Evolutionary conservation across 1,140 invertebrate genomes (phyloP).

Genomic region (Dreissena polymorpha): DNA sequence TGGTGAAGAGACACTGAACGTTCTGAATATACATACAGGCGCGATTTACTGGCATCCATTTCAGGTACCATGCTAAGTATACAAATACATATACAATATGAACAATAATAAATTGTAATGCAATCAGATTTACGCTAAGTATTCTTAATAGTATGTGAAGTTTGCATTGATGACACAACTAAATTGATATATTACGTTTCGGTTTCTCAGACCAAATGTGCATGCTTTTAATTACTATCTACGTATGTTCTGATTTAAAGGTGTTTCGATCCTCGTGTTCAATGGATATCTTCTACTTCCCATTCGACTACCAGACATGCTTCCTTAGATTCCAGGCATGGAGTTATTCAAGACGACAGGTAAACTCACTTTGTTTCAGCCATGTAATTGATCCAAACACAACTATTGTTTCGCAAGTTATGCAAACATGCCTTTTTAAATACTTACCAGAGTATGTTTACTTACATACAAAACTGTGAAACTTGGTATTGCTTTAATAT

Average conservation of each 20-base stretch:
- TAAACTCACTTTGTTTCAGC: background rate
- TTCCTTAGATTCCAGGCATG: constrained; percentile 76
- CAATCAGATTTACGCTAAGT: no score
- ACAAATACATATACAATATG: no score
- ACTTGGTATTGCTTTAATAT: background rate
- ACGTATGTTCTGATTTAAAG: constrained; percentile 72
- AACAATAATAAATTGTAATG: no score
- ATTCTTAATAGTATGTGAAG: no score
- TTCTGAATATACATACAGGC: background rate
- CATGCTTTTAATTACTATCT: no score
- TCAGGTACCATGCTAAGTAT: background rate
- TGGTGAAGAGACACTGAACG: background rate
- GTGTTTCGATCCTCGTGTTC: constrained; percentile 99
- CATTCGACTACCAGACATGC: constrained; percentile 87
- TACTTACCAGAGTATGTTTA: no score
- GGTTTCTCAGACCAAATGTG: no score
- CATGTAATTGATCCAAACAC: no score
- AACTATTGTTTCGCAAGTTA: no score
- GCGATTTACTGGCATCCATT: background rate
- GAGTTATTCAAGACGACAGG: constrained; percentile 53
- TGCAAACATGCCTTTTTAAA: no score
- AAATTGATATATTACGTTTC: no score
- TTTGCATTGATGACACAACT: no score
- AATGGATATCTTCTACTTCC: constrained; percentile 90
- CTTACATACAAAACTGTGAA: background rate